Evolutionary conservation across 1,140 invertebrate genomes (phyloP), one percentile per base, ranked within the genome.

Genomic region (Mycetomoellerius zeteki): DNA sequence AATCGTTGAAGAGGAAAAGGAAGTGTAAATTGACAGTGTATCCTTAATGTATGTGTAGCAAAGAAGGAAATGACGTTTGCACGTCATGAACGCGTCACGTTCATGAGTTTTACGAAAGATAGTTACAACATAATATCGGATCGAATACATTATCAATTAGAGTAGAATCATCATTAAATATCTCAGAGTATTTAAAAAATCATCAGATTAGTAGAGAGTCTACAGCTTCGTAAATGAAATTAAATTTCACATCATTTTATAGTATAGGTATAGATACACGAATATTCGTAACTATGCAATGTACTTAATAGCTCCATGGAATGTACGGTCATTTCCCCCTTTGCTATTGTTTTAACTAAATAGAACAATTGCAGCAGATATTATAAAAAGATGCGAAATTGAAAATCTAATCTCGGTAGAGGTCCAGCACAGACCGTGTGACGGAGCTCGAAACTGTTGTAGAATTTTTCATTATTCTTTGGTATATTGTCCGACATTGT

Each of bases 361-460:
- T 90, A 89, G 88, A 75, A 65, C 72, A 90, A 89, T 89, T 84
- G 52, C 47, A 52, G 47, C 81, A 87, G 43, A 65, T 56, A 84
- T 72, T 86, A 56, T 21, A 14, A 81, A 86, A 71, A 67, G 37
- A 65, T 54, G 81, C 58, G 43, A 69, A 47, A 47, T 24, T 76
- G 33, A 71, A 71, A 86, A 50, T 80, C 12, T 65, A 65, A 81
- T 86, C 75, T 37, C 60, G 21, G 10, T 62, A 85, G 62, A 90
- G 80, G 33, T 88, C 33, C 69, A 82, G 52, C 71, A 62, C 71
- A 89, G 58, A 73, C 60, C 52, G 82, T 88, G 73, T 88, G 78
- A 71, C 78, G 87, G 89, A 91, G 87, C 87, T 91, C 87, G 69
- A 84, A 81, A 90, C 54, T 81, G 47, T 85, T 69, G 76, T 64